Evolutionary conservation across 2,888 invertebrate species (phyloP), one percentile per base, ranked within the genome.

Genomic region (Rhogogaster chlorosoma): DNA sequence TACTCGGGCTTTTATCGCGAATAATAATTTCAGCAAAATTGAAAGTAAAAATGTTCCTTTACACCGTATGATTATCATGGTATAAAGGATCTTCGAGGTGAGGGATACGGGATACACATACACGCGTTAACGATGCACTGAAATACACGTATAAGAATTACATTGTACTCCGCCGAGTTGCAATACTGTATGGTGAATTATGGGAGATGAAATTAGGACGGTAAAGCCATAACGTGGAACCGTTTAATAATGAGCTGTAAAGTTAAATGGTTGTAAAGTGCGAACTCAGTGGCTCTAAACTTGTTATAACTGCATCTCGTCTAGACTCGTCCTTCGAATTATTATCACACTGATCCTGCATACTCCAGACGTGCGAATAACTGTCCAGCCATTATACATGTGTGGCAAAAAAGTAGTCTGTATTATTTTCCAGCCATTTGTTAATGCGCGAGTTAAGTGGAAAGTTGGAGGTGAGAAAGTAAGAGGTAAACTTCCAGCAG

Each of bases 221-320:
- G n/a, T n/a, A 7, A 10, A 53, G 53, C n/a, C n/a, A 53, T 53
- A n/a, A 53, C 0, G 53, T 53, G 6, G 5, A 53, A n/a, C n/a
- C 71, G 71, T 73, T 38, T 73, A 22, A 42, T n/a, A 73, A 73
- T 42, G 71, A 73, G 42, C 26, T 42, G 38, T 42, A 73, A 73
- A 73, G 42, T 42, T 73, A 73, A 73, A 42, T 38, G 71, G 71
- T 42, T 73, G 42, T 73, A 73, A 73, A 73, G 36, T 22, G 26
- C n/a, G 42, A 38, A 73, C 71, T 42, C 12, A 26, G 15, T 7
- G 71, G 38, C 22, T 73, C 22, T 42, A 73, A 42, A 73, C 38
- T 73, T 12, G 22, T 26, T 61, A 49, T 49, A 49, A 49, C 10
- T 67, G 26, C 67, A 67, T 15, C 29, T 32, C 67, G 26, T 67